Evolutionary conservation across 2,797 vertebrate genomes (phyloP), one percentile per base, ranked within the genome.

Genomic region (Sebastiscus tertius): DNA sequence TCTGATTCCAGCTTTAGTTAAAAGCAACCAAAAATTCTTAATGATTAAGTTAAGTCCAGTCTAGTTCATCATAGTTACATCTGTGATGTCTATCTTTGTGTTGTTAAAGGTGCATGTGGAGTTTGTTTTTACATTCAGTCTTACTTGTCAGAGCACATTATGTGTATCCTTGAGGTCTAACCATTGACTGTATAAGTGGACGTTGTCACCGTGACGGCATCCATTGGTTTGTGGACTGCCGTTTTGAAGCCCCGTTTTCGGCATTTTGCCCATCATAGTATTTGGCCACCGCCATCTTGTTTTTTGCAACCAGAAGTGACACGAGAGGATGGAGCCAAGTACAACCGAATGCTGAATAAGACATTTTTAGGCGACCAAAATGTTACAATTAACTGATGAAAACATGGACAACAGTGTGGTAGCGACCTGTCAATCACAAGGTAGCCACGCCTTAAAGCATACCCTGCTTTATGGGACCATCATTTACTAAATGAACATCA

Each of bases 151-250:
- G 6, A 24, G 20, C 14, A 31, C 14, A 34, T 34, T 22, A 65
- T 64, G 29, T 55, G 31, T n/a, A 4, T 42, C 56, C 4, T 29
- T 4, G 9, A 46, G 12, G 18, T 20, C 6, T 20, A 20, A 49
- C 7, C 46, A 49, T 0, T 1, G 42, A 46, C 42, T 49, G 1
- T 49, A 49, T 49, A 36, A 49, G 42, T 20, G 16, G 16, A 0
- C 1, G 42, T 18, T 0, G 42, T 20, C 42, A 49, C 0, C 0
- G 18, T 1, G 16, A 18, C 16, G 6, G 16, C 42, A 18, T 49
- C 7, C 3, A 49, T 49, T 20, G 46, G 46, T 49, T 49, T 49
- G 0, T 49, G 46, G 46, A 8, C 46, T 20, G 46, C 3, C 7
- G 18, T 49, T 49, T 49, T 49, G 1, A 8, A 49, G 46, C 46